Evolutionary conservation across 2,113 vertebrate species (phyloP), one percentile per base, ranked within the genome.

Genomic region (Cynopterus brachyotis): DNA sequence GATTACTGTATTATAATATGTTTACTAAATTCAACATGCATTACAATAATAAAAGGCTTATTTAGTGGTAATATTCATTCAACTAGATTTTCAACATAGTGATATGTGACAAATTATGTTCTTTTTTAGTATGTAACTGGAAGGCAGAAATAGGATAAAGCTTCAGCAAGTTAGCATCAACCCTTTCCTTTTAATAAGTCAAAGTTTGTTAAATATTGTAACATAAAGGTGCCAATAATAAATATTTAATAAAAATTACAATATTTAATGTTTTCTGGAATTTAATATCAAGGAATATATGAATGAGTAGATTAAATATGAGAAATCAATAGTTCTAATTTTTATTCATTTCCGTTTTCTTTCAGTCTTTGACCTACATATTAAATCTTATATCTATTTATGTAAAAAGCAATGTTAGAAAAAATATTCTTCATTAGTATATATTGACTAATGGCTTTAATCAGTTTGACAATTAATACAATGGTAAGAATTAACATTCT

Each of bases 1-100:
- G 42, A 69, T 97, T 73, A 90, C 50, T 88, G 37, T 6, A 93
- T 95, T 97, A 97, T 98, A 95, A 73, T 30, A 81, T 85, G 20
- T 80, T 98, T 97, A 67, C 50, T 91, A 85, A 93, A 90, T 88
- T 90, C 70, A 76, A 30, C 12, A 73, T 83, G 35, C 76, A 82
- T 66, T 82, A 37, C 60, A 94, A 97, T 97, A 53, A 95, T 72
- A 70, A 89, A 75, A 93, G 73, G 80, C 70, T 91, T 94, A n/a
- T 45, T 70, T 85, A 57, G 20, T 67, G 2, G 22, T 62, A 90
- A 59, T 45, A n/a, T 22, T 45, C 9, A 60, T 42, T 64, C 87
- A 88, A 55, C 81, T 84, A 86, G 40, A 81, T 57, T 53, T 97
- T 96, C 37, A 50, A 19, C 45, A 79, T 2, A 64, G 13, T 85